Conservation (phyloP, 2,113 vertebrate genomes). For the Scophthalmus maximus region DNA sequence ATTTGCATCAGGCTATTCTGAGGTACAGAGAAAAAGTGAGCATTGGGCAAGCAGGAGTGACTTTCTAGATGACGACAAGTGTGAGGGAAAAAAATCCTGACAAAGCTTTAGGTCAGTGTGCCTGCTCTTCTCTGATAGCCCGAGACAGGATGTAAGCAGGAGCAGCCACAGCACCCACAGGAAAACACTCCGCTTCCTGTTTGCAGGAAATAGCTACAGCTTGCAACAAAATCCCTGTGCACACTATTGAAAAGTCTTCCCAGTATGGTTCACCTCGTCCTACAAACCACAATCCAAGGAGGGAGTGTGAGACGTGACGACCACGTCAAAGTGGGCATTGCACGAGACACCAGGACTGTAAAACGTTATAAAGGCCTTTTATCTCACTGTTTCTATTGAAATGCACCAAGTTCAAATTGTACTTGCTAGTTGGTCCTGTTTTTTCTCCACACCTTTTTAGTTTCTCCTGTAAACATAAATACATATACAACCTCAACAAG, state of each 20-base stretch:
- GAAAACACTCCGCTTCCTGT: constrained; percentile 80
- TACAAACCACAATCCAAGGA: constrained; percentile 8
- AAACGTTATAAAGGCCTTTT: neutral
- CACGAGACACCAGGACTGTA: neutral
- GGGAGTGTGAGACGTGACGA: neutral
- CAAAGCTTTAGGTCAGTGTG: constrained; percentile 67
- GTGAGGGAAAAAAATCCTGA: constrained; percentile 55
- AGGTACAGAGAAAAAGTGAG: neutral
- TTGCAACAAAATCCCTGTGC: constrained; percentile 55
- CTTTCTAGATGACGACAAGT: constrained; percentile 29
- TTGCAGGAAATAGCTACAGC: constrained; percentile 74
- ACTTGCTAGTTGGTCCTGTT: too few species aligned
- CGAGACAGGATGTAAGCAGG: constrained; percentile 75
- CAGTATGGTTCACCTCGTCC: constrained; percentile 29
- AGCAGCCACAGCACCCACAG: constrained; percentile 74
- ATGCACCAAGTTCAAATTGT: neutral
- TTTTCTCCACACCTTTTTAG: neutral
- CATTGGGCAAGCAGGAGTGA: neutral
- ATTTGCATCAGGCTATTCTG: constrained; percentile 15
- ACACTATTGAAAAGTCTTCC: constrained; percentile 57
- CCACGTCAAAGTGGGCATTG: neutral
- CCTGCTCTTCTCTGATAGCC: constrained; percentile 71
- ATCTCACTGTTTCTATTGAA: constrained; percentile 9
- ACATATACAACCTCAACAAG: neutral
- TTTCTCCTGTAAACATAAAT: neutral